Evolutionary conservation across 2,888 invertebrate species (phyloP).

Genomic region (Acrocyrtus sp.): DNA sequence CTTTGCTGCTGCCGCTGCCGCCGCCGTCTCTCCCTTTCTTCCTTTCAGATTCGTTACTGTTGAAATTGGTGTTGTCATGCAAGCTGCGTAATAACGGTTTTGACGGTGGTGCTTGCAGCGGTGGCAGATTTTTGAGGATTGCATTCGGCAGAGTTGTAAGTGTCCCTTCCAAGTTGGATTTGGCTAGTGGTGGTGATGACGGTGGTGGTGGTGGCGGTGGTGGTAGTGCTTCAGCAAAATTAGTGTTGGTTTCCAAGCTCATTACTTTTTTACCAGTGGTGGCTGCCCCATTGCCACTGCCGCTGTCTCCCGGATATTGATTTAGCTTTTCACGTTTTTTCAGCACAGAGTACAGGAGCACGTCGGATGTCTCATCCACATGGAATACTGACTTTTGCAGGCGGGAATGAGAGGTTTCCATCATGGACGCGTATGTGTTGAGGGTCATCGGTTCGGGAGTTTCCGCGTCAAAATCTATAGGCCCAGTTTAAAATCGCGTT

Average conservation of each 20-base stretch:
- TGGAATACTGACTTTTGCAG: conserved; percentile 38
- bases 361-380: conserved; percentile 38
- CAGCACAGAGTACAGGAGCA: conserved; percentile 28
- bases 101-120: no score
- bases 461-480: conserved; percentile 27
- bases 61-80: no score
- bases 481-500: no score
- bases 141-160: no score
- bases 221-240: conserved; percentile 5
- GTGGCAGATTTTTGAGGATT: no score
- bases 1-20: no score
- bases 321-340: conserved; percentile 2
- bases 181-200: not conserved
- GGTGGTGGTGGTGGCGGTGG: not conserved
- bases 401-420: conserved; percentile 27
- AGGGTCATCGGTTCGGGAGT: conserved; percentile 41
- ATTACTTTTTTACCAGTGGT: conserved; percentile 10
- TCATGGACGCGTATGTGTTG: conserved; percentile 32
- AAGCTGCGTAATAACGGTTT: no score
- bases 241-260: conserved; percentile 17
- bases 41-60: no score
- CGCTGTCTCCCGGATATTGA: conserved; percentile 14
- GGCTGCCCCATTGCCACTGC: not conserved
- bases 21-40: no score
- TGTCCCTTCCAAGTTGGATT: no score